Percentiles rank a stretch among this genome's conserved stretches.
Conservation (phyloP, 2,888 invertebrate genomes). For the Buathra laborator region DNA sequence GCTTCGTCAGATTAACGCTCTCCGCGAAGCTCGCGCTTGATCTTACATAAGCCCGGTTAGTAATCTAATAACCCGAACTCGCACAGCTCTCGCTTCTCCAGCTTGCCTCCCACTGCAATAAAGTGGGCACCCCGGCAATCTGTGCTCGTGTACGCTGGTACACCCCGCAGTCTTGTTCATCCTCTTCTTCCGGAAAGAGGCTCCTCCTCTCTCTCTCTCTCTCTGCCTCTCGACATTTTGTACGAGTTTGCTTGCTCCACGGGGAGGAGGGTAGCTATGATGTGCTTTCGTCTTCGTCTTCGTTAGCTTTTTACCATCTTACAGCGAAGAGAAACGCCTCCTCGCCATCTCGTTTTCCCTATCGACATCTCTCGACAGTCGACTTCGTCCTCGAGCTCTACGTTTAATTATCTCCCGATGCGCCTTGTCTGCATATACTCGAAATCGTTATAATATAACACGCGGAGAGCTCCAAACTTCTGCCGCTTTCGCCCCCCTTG, state of each 20-base stretch:
- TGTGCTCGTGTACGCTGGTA: conserved; percentile 32
- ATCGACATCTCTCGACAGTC: conserved; percentile 14
- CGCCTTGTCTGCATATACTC: not conserved
- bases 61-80: conserved; percentile 53
- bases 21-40: conserved; percentile 44
- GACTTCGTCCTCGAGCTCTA: conserved; percentile 13
- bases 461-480: not conserved
- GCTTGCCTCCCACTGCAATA: conserved; percentile 39
- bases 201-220: too few species aligned
- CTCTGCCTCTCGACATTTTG: conserved; percentile 17
- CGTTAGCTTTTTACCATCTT: conserved; percentile 10
- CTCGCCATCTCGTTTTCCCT: not conserved
- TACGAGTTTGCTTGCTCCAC: conserved; percentile 3
- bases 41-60: conserved; percentile 56
- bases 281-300: conserved; percentile 9
- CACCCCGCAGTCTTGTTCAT: conserved; percentile 6
- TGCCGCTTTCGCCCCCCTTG: not conserved
- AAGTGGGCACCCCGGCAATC: conserved; percentile 38
- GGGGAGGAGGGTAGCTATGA: not conserved
- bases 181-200: conserved; percentile 19
- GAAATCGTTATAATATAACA: not conserved
- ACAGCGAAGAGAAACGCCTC: not conserved
- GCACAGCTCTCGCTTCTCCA: conserved; percentile 27
- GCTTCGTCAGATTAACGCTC: conserved; percentile 56
- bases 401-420: not conserved